Evolutionary conservation across 1,140 invertebrate genomes (phyloP), one percentile per base, ranked within the genome.

Genomic region (Zaprionus africanus): DNA sequence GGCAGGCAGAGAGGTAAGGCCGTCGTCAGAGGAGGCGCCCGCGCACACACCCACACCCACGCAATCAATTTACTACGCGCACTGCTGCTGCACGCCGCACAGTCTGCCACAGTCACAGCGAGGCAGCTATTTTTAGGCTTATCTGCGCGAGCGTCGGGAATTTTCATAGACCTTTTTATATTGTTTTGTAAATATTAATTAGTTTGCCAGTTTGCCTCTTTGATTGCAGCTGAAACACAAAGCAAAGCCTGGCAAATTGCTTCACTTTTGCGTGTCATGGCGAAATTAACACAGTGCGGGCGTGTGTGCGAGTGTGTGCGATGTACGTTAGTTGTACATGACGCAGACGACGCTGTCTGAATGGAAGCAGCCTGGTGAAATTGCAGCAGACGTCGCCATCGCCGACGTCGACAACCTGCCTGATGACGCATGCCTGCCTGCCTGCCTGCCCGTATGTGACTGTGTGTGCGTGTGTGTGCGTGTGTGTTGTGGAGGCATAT

Each of bases 181-280:
- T 73, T 88, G 78, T 87, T 88, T 77, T 71, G 85, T 72, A 90
- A 87, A 84, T 87, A 87, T 87, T 87, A 87, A 87, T 87, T 87
- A 87, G 78, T 90, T 87, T 88, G 85, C 78, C 65, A 87, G 78
- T 90, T 87, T 88, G 85, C 78, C 65, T 90, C 65, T 90, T 78
- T 84, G 84, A 84, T 88, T 88, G 84, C 77, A 71, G 71, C 66
- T 49, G 64, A 26, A 53, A 63, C 60, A 74, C 68, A 68, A 53
- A 60, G 24, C 63, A 46, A 64, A 68, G 54, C 31, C 56, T 63
- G 64, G 63, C 70, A 74, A 71, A 61, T 78, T 88, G 61, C 54
- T 62, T 66, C 70, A 64, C 76, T 63, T 70, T 81, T 87, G 84
- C 84, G 84, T 87, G 78, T 83, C 84, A 81, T 84, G 85, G 84